Percentiles rank a stretch among this genome's conserved stretches.
phyloP scores from a whole-genome alignment of 2,888 invertebrate species.

The Ametastegia equiseti region DNA sequence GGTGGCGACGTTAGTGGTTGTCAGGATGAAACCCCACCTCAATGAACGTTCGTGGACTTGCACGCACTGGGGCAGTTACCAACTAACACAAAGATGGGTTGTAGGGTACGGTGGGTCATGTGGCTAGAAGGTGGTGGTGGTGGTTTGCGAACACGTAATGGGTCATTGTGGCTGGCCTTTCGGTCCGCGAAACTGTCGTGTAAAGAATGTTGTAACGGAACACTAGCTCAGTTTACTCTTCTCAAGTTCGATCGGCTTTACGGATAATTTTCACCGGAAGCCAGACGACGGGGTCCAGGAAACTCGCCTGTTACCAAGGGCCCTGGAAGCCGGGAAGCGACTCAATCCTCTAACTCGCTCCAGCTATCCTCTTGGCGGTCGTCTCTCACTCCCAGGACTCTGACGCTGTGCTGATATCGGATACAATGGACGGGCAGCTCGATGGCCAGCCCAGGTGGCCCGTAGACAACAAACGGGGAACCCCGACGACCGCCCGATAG shows the following conservation, averaged over 20 bases:
- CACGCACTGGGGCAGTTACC: background rate
- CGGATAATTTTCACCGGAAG: constrained; percentile 32
- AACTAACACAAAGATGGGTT: background rate
- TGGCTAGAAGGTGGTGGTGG: background rate
- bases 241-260: constrained; percentile 1
- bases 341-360: background rate
- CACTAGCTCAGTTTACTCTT: background rate
- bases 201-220: constrained; percentile 43
- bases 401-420: constrained; percentile 36
- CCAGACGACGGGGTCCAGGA: background rate
- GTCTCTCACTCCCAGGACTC: constrained; percentile 15
- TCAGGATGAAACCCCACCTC: constrained; percentile 15
- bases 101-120: background rate
- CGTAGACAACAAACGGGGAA: constrained; percentile 37
- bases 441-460: constrained; percentile 28
- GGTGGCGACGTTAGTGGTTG: constrained; percentile 32
- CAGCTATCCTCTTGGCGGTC: background rate
- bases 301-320: constrained; percentile 17
- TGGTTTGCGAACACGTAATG: constrained; percentile 40
- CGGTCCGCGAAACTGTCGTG: constrained; percentile 25
- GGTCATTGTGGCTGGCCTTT: constrained; percentile 33
- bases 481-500: background rate
- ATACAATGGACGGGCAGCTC: constrained; percentile 39
- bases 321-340: constrained; percentile 1
- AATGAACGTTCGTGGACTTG: constrained; percentile 3